Evolutionary conservation across 2,797 vertebrate species (phyloP).

Genomic region (Anomalospiza imberbis): DNA sequence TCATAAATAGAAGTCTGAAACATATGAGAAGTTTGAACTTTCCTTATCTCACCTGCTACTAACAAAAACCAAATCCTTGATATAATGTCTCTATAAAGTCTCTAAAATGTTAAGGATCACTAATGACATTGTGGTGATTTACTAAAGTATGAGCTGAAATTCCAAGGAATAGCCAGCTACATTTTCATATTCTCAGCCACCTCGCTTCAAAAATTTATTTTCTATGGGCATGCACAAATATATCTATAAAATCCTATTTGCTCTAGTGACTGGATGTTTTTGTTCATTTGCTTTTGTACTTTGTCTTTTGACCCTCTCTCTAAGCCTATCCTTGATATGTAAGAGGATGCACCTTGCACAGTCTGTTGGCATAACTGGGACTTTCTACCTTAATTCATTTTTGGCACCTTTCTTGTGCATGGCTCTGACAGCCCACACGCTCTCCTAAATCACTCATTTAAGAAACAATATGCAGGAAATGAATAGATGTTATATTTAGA

Average conservation of each 20-base stretch:
- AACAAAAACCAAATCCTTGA: not conserved
- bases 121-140: not conserved
- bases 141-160: not conserved
- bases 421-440: not conserved
- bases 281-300: not conserved
- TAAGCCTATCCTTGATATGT: not conserved
- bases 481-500: slow-evolving; percentile 59
- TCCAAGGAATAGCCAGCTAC: not conserved
- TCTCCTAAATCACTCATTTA: slow-evolving; percentile 48
- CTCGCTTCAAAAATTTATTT: not conserved
- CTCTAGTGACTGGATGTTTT: not conserved
- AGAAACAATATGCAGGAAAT: slow-evolving; percentile 55
- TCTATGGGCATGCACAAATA: not conserved
- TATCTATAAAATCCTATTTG: not conserved
- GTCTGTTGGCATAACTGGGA: not conserved
- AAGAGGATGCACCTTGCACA: not conserved
- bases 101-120: not conserved
- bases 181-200: not conserved
- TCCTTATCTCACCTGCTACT: not conserved
- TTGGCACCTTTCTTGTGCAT: not conserved
- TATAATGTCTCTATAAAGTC: not conserved
- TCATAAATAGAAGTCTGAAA: not conserved
- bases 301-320: not conserved
- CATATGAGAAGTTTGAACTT: not conserved
- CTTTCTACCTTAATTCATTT: slow-evolving; percentile 40